phyloP scores from a whole-genome alignment of 1,140 invertebrate species.

The Trinorchestia longiramus region DNA sequence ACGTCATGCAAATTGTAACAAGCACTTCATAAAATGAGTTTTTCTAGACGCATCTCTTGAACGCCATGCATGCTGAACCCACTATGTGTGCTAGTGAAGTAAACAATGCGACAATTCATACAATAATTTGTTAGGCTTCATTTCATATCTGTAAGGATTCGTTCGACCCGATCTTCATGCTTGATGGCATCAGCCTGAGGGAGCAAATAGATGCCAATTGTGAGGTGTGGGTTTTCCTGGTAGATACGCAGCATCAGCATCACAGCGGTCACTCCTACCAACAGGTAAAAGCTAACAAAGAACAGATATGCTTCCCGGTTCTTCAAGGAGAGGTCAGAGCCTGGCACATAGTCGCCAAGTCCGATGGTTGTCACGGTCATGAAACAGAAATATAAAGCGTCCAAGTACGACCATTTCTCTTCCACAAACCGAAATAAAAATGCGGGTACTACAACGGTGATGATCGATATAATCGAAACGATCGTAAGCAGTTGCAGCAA shows the following conservation, averaged over 20 bases:
- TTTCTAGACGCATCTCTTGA: neutral
- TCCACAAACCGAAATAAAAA: constrained; percentile 81
- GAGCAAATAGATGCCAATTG: constrained; percentile 82
- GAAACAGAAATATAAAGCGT: constrained; percentile 90
- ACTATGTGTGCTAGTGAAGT: neutral
- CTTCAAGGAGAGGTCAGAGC: constrained; percentile 73
- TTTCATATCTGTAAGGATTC: neutral
- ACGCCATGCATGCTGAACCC: neutral
- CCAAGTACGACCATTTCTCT: constrained; percentile 84
- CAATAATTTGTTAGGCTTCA: neutral
- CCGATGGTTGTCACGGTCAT: constrained; percentile 90
- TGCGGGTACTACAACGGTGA: constrained; percentile 75
- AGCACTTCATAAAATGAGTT: neutral
- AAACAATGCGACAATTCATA: neutral
- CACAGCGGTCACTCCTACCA: constrained; percentile 83
- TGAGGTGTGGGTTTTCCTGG: constrained; percentile 89
- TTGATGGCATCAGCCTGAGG: neutral
- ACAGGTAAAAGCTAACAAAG: constrained; percentile 74
- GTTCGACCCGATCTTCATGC: neutral
- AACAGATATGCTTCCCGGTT: neutral
- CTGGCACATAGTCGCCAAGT: constrained; percentile 88
- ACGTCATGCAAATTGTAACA: neutral
- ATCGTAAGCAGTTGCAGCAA: neutral
- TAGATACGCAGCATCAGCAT: constrained; percentile 85
- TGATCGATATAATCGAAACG: neutral